Conservation (phyloP, 2,113 vertebrate species). For the Aphelocoma coerulescens region DNA sequence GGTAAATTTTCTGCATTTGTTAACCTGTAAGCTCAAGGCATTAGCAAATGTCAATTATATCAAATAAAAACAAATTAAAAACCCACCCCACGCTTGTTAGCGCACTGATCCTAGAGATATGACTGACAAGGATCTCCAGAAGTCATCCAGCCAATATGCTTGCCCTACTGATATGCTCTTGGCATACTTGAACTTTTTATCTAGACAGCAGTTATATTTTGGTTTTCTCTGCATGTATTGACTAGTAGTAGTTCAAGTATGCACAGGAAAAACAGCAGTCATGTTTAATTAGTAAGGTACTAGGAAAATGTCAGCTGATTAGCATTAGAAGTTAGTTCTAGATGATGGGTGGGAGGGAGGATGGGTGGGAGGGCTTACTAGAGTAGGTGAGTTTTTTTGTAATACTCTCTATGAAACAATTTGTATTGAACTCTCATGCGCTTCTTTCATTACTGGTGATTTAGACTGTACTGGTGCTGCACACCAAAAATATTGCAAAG, state of each 20-base stretch:
- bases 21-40: background rate
- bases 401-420: background rate
- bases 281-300: slow-evolving; percentile 31
- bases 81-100: background rate
- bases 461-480: slow-evolving; percentile 40
- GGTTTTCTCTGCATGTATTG: slow-evolving; percentile 39
- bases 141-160: background rate
- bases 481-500: slow-evolving; percentile 35
- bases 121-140: background rate
- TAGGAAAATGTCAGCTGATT: slow-evolving; percentile 46
- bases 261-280: slow-evolving; percentile 21
- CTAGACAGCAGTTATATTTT: background rate
- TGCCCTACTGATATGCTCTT: background rate
- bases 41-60: background rate
- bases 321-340: slow-evolving; percentile 50
- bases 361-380: background rate
- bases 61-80: background rate
- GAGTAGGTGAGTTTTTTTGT: slow-evolving; percentile 10
- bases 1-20: background rate
- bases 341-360: slow-evolving; percentile 5
- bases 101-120: background rate
- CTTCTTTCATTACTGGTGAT: slow-evolving; percentile 14
- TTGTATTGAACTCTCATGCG: slow-evolving; percentile 9
- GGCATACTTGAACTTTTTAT: slow-evolving; percentile 5
- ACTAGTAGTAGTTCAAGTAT: slow-evolving; percentile 40